These are phyloP conservation scores for Ephialtes manifestator DNA, from an alignment of 2,888 invertebrate genomes.

Conservation along the genomic window DNA sequence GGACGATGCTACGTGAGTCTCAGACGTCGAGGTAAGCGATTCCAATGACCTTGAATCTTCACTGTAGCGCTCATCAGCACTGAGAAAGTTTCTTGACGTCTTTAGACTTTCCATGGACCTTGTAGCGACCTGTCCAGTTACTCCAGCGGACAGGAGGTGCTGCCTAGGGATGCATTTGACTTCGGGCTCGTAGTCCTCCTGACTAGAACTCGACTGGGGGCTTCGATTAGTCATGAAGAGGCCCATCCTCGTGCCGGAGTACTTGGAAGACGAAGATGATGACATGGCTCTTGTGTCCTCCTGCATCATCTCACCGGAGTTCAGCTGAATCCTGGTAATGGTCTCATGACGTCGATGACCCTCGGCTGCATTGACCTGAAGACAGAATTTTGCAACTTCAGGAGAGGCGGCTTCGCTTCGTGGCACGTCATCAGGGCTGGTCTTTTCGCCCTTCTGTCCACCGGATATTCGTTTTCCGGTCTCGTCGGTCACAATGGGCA, in stretches of 20 bases:
- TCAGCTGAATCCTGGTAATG: slow-evolving; percentile 71
- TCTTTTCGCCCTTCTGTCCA: slow-evolving; percentile 39
- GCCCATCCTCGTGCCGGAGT: slow-evolving; percentile 87
- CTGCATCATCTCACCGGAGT: slow-evolving; percentile 64
- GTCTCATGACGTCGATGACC: slow-evolving; percentile 54
- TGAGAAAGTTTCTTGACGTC: slow-evolving; percentile 87
- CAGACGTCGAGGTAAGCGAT: slow-evolving; percentile 85
- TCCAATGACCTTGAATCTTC: slow-evolving; percentile 83
- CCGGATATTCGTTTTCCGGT: slow-evolving; percentile 72
- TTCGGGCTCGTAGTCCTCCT: slow-evolving; percentile 90
- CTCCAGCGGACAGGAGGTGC: slow-evolving; percentile 77
- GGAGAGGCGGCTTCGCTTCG: slow-evolving; percentile 22
- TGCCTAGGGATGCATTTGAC: slow-evolving; percentile 84
- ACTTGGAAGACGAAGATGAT: slow-evolving; percentile 79
- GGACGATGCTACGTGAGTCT: slow-evolving; percentile 87
- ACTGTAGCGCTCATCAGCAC: slow-evolving; percentile 82
- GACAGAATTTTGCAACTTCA: slow-evolving; percentile 52
- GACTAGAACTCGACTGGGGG: slow-evolving; percentile 90
- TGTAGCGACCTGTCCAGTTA: slow-evolving; percentile 86
- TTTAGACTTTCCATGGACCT: slow-evolving; percentile 91
- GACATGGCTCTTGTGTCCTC: slow-evolving; percentile 35
- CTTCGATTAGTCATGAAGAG: slow-evolving; percentile 88
- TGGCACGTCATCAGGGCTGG: slow-evolving; percentile 1
- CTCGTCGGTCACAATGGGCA: slow-evolving; percentile 73
- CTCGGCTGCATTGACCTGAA: slow-evolving; percentile 54